Evolutionary conservation across 2,888 invertebrate species (phyloP).

Genomic region (Brachynemurus nebulosus): DNA sequence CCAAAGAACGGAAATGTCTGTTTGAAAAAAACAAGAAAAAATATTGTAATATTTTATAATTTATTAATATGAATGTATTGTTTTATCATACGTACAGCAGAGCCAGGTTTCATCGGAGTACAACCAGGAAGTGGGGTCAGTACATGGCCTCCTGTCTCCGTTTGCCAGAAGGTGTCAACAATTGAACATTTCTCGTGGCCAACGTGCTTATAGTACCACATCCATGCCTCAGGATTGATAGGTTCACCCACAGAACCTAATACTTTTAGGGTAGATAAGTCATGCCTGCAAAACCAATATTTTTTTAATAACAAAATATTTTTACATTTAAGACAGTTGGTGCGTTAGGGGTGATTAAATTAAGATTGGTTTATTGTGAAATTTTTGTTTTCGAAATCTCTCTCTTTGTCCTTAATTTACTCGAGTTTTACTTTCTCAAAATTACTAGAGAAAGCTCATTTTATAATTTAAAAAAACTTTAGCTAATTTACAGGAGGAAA

Average conservation of each 20-base stretch:
- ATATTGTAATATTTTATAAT: constrained; percentile 4
- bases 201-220: constrained; percentile 81
- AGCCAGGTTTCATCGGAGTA: constrained; percentile 94
- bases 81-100: constrained; percentile 58
- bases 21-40: constrained; percentile 13
- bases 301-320: too few relatives aligned
- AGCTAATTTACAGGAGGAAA: too few relatives aligned
- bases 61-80: neutral
- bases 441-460: too few relatives aligned
- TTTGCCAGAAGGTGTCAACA: constrained; percentile 99
- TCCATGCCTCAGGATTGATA: constrained; percentile 96
- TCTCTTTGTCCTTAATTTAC: too few relatives aligned
- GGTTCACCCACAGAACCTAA: constrained; percentile 98
- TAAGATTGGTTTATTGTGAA: too few relatives aligned
- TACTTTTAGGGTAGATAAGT: constrained; percentile 53
- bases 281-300: constrained; percentile 37
- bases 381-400: too few relatives aligned
- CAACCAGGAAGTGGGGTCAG: constrained; percentile 92
- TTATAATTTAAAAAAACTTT: too few relatives aligned
- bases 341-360: too few relatives aligned
- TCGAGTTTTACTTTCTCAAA: too few relatives aligned
- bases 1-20: constrained; percentile 97
- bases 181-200: constrained; percentile 79
- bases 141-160: constrained; percentile 97
- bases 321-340: too few relatives aligned